phyloP scores from a whole-genome alignment of 2,888 invertebrate species.

The Troilus luridus region DNA sequence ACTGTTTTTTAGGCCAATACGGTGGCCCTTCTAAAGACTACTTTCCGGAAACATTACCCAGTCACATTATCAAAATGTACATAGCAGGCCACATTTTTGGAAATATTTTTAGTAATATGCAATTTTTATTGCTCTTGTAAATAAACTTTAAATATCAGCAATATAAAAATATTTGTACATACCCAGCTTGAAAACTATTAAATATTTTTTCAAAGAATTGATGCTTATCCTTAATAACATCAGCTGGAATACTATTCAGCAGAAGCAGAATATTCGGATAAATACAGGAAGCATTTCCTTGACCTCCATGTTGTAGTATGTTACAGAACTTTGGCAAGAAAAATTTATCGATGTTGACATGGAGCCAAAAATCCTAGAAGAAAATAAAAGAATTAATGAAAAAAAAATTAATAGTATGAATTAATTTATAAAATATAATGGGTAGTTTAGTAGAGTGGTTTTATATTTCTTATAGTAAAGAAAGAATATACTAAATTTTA shows the following conservation, averaged over 20 bases:
- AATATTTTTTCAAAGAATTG: conserved; percentile 79
- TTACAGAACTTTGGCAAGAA: conserved; percentile 80
- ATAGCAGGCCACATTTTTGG: no score
- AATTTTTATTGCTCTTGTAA: no score
- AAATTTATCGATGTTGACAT: conserved; percentile 81
- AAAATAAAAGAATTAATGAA: conserved; percentile 62
- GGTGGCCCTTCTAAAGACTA: no score
- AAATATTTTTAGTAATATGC: no score
- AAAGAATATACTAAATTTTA: no score
- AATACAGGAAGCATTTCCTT: conserved; percentile 82
- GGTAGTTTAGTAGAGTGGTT: no score
- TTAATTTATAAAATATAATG: no score
- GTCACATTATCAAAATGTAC: no score
- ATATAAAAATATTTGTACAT: conserved; percentile 66
- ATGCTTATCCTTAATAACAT: conserved; percentile 69
- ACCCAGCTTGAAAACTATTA: conserved; percentile 79
- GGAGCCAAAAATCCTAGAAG: conserved; percentile 79
- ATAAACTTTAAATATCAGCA: neutral
- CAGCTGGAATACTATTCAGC: conserved; percentile 78
- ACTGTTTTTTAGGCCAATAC: no score
- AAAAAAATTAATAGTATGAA: no score
- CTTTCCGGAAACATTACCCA: no score
- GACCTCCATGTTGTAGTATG: conserved; percentile 79
- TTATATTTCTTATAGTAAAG: no score
- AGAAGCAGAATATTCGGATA: conserved; percentile 84